Evolutionary conservation across 2,797 vertebrate species (phyloP).

Genomic region (Holocentrus rufus): DNA sequence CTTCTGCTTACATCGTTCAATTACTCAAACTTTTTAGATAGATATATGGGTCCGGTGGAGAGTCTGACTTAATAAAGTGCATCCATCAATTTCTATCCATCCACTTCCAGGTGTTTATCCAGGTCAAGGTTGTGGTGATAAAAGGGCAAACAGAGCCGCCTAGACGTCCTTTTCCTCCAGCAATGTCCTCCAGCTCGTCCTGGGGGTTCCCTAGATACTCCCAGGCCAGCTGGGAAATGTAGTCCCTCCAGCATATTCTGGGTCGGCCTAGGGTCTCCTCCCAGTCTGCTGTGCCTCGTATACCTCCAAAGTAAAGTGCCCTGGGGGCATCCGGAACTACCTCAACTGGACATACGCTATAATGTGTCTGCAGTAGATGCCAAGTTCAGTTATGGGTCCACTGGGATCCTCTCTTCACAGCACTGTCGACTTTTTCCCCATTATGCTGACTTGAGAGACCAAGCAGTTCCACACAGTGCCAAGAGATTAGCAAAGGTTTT

Average conservation of each 20-base stretch:
- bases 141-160: not conserved
- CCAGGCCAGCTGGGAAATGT: constrained; percentile 41
- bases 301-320: constrained; percentile 32
- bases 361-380: constrained; percentile 52
- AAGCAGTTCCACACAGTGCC: constrained; percentile 22
- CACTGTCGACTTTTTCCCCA: constrained; percentile 15
- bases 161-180: not conserved
- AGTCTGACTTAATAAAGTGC: not conserved
- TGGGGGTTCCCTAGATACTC: constrained; percentile 14
- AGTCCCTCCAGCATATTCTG: constrained; percentile 51
- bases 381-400: constrained; percentile 40
- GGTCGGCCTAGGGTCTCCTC: constrained; percentile 33
- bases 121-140: not conserved
- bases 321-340: constrained; percentile 38
- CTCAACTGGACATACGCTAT: constrained; percentile 42
- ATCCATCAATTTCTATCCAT: too few relatives aligned
- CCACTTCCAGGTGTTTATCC: not conserved
- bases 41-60: too few relatives aligned
- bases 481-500: constrained; percentile 39
- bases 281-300: constrained; percentile 49
- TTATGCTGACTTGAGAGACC: constrained; percentile 39
- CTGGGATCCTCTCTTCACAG: constrained; percentile 40
- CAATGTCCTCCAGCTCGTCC: constrained; percentile 11
- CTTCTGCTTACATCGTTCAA: too few relatives aligned
- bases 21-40: too few relatives aligned